Percentiles rank a stretch among this genome's conserved stretches.
These are phyloP conservation scores for Chrysaora quinquecirrha DNA, from an alignment of 30 jellyfish, hydroid and myxozoan genomes.

Conservation along the genomic window DNA sequence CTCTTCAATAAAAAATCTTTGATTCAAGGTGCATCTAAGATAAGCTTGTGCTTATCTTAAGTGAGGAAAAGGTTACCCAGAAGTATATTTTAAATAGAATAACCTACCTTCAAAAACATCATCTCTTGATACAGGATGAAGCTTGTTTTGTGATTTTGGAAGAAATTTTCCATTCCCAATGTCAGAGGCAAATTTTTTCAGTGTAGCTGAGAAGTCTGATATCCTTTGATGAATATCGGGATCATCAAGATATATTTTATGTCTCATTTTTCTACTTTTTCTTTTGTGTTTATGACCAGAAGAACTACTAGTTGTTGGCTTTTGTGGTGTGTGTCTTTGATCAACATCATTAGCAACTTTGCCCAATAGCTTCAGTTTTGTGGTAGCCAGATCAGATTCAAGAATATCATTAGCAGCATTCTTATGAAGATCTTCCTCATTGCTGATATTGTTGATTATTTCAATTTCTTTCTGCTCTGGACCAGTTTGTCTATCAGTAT, in stretches of 20 bases:
- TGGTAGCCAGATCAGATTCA: neutral
- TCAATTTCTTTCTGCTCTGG: neutral
- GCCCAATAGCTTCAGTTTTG: neutral
- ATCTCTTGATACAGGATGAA: conserved; percentile 60
- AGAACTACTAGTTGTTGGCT: conserved; percentile 2
- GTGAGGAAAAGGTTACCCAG: too few species aligned
- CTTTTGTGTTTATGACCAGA: conserved; percentile 15
- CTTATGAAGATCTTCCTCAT: neutral
- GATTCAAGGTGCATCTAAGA: too few species aligned
- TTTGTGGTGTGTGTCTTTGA: neutral
- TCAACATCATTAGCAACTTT: neutral
- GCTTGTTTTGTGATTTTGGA: conserved; percentile 40
- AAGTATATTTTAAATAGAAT: too few species aligned
- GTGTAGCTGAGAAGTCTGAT: conserved; percentile 66
- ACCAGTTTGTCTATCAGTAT: neutral
- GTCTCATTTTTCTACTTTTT: conserved; percentile 67
- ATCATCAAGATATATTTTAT: conserved; percentile 82
- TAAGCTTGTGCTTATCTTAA: too few species aligned
- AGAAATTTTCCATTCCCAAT: conserved; percentile 53
- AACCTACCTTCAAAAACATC: conserved; percentile 63
- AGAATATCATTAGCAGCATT: neutral
- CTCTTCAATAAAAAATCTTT: too few species aligned
- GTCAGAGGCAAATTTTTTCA: conserved; percentile 50
- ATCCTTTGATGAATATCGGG: conserved; percentile 92
- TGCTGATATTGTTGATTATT: neutral